Percentiles rank a stretch among this genome's conserved stretches.
Evolutionary conservation across 1,140 invertebrate species (phyloP).

Genomic region (Zaprionus gabonicus): DNA sequence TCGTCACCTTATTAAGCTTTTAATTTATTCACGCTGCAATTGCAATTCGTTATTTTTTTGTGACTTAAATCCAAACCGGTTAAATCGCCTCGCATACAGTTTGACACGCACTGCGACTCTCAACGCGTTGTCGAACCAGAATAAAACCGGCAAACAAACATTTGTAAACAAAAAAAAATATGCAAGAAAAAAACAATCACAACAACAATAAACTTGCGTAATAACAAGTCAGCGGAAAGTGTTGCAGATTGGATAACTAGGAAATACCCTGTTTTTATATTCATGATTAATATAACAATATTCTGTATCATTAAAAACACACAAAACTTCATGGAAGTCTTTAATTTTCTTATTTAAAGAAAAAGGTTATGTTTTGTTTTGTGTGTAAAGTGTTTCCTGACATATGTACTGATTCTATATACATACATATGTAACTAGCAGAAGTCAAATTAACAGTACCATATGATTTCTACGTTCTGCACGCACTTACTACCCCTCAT

Average conservation of each 20-base stretch:
- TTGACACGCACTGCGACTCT: constrained; percentile 12
- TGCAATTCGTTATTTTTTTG: constrained; percentile 1
- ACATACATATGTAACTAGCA: no score
- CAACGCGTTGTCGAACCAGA: constrained; percentile 29
- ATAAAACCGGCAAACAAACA: constrained; percentile 47
- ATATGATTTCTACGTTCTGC: background rate
- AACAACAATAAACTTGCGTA: constrained; percentile 36
- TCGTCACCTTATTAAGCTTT: background rate
- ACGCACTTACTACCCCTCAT: background rate
- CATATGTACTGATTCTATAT: no score
- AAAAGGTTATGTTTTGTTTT: no score
- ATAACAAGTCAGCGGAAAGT: background rate
- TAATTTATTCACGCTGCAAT: constrained; percentile 10
- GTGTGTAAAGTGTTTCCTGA: no score
- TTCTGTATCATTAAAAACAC: no score
- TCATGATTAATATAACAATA: no score
- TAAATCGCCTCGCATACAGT: constrained; percentile 27
- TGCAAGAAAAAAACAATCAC: background rate
- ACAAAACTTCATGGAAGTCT: no score
- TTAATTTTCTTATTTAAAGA: no score
- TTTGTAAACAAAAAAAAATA: constrained; percentile 36
- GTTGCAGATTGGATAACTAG: background rate
- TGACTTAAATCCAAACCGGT: constrained; percentile 26
- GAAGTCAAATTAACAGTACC: no score
- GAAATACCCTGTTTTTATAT: constrained; percentile 1